Conservation (phyloP, 2,888 invertebrate genomes). For the Nineta flava region DNA sequence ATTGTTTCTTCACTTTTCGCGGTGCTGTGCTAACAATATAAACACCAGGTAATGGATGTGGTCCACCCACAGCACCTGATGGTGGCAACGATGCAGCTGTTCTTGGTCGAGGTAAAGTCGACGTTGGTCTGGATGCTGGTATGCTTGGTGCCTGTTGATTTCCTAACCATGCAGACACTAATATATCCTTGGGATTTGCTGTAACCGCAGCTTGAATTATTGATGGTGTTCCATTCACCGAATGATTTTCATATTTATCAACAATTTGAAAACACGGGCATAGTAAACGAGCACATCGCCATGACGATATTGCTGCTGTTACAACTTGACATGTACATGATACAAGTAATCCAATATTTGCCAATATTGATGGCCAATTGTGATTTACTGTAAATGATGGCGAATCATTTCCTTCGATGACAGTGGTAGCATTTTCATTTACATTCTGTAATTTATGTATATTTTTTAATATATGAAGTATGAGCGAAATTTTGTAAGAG, state of each 20-base stretch:
- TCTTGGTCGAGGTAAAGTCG: not conserved
- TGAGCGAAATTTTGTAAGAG: no score
- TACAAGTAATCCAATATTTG: slow-evolving; percentile 44
- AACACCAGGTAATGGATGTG: not conserved
- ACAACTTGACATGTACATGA: slow-evolving; percentile 40
- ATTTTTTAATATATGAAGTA: no score
- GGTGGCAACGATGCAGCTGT: not conserved
- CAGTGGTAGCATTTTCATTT: not conserved
- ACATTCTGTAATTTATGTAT: not conserved
- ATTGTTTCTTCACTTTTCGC: not conserved
- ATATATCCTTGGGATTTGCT: slow-evolving; percentile 35
- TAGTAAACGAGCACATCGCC: slow-evolving; percentile 34
- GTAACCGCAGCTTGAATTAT: slow-evolving; percentile 24
- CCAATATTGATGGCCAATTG: slow-evolving; percentile 39
- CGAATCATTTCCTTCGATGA: no score
- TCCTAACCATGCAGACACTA: slow-evolving; percentile 41
- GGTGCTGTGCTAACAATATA: slow-evolving; percentile 1
- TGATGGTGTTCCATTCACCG: not conserved
- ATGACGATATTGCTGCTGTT: slow-evolving; percentile 34
- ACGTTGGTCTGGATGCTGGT: not conserved
- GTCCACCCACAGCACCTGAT: not conserved
- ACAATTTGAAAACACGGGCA: slow-evolving; percentile 39
- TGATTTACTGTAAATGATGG: not conserved
- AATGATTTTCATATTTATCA: slow-evolving; percentile 14
- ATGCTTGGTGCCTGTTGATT: slow-evolving; percentile 20